phyloP scores from a whole-genome alignment of 2,113 vertebrate genomes.

The Peromyscus californicus region DNA sequence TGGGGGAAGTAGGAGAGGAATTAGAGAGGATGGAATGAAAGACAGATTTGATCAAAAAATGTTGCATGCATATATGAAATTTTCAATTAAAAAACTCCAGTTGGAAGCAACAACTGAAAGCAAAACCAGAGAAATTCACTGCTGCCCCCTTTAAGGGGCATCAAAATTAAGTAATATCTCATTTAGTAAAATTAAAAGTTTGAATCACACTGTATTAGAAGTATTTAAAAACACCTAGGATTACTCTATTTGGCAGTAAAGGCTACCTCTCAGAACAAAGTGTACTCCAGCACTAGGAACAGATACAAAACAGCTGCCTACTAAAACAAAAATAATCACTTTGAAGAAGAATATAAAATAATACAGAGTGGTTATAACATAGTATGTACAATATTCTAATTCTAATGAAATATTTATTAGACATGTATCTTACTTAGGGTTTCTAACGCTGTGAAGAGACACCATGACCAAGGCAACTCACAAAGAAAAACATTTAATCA shows the following conservation, averaged over 20 bases:
- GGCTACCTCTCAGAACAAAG: background rate
- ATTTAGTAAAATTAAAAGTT: background rate
- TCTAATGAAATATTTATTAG: background rate
- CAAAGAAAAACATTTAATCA: too few species aligned
- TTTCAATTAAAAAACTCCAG: background rate
- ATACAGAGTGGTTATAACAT: background rate
- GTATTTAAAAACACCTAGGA: background rate
- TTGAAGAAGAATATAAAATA: background rate
- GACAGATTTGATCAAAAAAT: background rate
- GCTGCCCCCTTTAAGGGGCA: too few species aligned
- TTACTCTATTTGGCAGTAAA: background rate
- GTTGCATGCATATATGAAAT: background rate
- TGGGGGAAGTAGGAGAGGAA: background rate
- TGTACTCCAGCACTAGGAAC: background rate
- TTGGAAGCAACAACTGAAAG: background rate
- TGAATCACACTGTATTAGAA: background rate
- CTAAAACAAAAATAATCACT: background rate
- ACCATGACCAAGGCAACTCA: too few species aligned
- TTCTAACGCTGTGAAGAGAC: too few species aligned
- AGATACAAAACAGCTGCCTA: background rate
- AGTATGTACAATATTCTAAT: background rate
- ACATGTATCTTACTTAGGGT: background rate
- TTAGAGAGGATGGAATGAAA: background rate
- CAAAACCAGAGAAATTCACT: background rate
- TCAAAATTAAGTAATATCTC: background rate